Percentiles rank a stretch among this genome's conserved stretches.
Conservation (phyloP, 1,140 invertebrate species). For the Ooceraea biroi region DNA sequence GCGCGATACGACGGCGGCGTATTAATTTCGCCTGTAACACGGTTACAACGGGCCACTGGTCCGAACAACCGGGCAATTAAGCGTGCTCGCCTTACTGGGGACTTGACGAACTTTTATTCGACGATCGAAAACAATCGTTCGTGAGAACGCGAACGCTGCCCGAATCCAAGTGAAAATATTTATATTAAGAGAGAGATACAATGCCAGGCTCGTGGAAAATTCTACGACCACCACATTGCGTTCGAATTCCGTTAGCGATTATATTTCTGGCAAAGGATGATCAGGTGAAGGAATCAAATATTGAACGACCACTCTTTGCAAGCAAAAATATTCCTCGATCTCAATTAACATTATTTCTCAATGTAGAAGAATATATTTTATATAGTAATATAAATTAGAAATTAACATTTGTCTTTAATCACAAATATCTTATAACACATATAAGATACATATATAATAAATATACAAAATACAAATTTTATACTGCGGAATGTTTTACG, state of each 20-base stretch:
- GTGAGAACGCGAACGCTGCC: constrained; percentile 12
- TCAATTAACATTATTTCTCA: constrained; percentile 1
- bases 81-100: constrained; percentile 6
- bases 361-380: neutral
- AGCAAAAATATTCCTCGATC: neutral
- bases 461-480: too few relatives aligned
- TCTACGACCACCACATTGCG: neutral
- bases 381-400: too few relatives aligned
- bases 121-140: constrained; percentile 45
- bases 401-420: too few relatives aligned
- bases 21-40: constrained; percentile 70
- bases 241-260: constrained; percentile 14
- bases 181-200: constrained; percentile 25
- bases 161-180: constrained; percentile 41
- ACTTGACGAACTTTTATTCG: constrained; percentile 38
- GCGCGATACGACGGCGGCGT: constrained; percentile 26
- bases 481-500: too few relatives aligned
- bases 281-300: constrained; percentile 51
- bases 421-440: too few relatives aligned
- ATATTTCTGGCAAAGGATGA: neutral
- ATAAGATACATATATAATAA: too few relatives aligned
- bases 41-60: constrained; percentile 63
- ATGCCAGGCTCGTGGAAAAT: neutral
- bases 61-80: constrained; percentile 71
- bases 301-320: too few relatives aligned